Evolutionary conservation across 2,888 invertebrate genomes (phyloP).

Genomic region (Torymus tubicola): DNA sequence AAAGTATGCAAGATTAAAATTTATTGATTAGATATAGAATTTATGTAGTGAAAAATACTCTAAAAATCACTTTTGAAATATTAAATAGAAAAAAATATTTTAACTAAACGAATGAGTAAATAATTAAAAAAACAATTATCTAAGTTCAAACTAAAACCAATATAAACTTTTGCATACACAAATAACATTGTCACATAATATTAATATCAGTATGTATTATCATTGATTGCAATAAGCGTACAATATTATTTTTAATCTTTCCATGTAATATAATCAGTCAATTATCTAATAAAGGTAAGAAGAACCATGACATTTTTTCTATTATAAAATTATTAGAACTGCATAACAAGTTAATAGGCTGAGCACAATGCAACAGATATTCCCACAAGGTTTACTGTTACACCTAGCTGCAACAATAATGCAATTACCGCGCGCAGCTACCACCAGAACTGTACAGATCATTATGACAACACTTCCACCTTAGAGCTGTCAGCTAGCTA

Average conservation of each 20-base stretch:
- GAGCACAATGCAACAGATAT: too few species aligned
- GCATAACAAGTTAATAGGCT: too few species aligned
- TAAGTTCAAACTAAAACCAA: too few species aligned
- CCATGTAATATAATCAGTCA: not conserved
- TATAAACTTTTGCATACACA: too few species aligned
- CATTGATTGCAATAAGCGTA: too few species aligned
- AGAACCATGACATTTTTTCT: not conserved
- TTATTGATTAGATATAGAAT: conserved; percentile 14
- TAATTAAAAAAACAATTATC: too few species aligned
- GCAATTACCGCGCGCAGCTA: not conserved
- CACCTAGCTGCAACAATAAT: not conserved
- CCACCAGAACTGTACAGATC: not conserved
- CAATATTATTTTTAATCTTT: too few species aligned
- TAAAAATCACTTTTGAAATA: too few species aligned
- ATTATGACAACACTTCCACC: not conserved
- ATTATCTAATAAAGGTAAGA: not conserved
- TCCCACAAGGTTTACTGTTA: not conserved
- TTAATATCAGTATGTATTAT: too few species aligned
- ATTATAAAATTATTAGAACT: not conserved
- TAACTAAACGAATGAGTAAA: too few species aligned
- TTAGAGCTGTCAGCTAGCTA: not conserved
- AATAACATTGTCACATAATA: too few species aligned
- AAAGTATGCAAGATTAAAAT: conserved; percentile 6
- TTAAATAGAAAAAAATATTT: too few species aligned
- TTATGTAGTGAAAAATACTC: not conserved